Conservation (phyloP, 2,888 invertebrate species). For the Hypercompe scribonia region DNA sequence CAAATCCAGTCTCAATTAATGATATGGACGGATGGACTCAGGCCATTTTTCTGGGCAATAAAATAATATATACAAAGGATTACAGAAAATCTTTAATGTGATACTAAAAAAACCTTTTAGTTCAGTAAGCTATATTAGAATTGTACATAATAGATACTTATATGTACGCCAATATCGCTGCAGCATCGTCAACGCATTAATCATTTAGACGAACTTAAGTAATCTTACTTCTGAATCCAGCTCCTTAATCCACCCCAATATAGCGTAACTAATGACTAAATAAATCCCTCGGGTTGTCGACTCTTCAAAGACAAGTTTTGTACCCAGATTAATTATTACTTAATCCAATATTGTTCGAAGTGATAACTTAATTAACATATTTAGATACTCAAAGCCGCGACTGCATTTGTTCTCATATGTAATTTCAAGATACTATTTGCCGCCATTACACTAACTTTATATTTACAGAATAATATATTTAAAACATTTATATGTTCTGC, state of each 20-base stretch:
- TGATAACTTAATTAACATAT: slow-evolving; percentile 26
- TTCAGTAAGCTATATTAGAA: no score
- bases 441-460: background rate
- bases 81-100: no score
- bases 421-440: background rate
- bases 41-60: background rate
- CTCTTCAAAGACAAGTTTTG: slow-evolving; percentile 10
- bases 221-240: slow-evolving; percentile 9
- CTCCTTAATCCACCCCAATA: slow-evolving; percentile 7
- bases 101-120: no score
- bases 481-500: background rate
- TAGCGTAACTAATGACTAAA: slow-evolving; percentile 7
- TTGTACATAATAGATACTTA: background rate
- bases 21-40: no score
- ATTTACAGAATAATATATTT: background rate
- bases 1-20: no score
- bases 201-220: slow-evolving; percentile 4
- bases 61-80: background rate
- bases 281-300: slow-evolving; percentile 12
- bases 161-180: background rate
- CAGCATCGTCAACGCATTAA: background rate
- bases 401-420: background rate
- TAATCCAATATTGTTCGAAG: slow-evolving; percentile 34
- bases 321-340: slow-evolving; percentile 12
- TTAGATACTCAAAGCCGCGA: background rate